These are phyloP conservation scores for Epicauta chinensis DNA, from an alignment of 1,140 invertebrate genomes.

Conservation along the genomic window DNA sequence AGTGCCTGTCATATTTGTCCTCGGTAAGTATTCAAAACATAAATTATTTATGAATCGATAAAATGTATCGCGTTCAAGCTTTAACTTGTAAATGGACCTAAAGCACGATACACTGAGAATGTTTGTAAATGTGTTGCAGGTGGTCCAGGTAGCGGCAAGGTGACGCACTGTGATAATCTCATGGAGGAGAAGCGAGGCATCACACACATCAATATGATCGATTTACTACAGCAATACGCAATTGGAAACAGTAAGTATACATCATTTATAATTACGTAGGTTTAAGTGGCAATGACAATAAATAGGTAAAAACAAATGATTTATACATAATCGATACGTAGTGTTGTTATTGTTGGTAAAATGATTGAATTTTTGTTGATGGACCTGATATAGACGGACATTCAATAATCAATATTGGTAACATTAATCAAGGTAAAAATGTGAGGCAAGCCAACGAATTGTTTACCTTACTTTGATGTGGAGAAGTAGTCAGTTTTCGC, in stretches of 20 bases:
- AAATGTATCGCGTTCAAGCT: too few species aligned
- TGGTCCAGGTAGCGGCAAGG: conserved; percentile 85
- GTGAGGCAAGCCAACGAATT: too few species aligned
- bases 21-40: conserved; percentile 52
- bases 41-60: too few species aligned
- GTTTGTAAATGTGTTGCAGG: conserved; percentile 45
- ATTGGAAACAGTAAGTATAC: conserved; percentile 69
- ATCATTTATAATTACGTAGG: neutral
- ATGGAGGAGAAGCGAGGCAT: conserved; percentile 78
- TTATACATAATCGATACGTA: too few species aligned
- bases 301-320: conserved; percentile 5
- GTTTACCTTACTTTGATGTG: too few species aligned
- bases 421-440: conserved; percentile 28
- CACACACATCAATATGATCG: conserved; percentile 86
- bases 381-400: conserved; percentile 26
- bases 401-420: conserved; percentile 35
- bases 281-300: too few species aligned
- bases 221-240: conserved; percentile 78
- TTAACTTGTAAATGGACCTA: too few species aligned
- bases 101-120: neutral
- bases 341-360: neutral
- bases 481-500: too few species aligned
- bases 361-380: conserved; percentile 12
- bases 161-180: conserved; percentile 84
- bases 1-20: conserved; percentile 80